Percentiles rank a stretch among this genome's conserved stretches.
Evolutionary conservation across 2,888 invertebrate genomes (phyloP).

Genomic region (Platynereis dumerilii): DNA sequence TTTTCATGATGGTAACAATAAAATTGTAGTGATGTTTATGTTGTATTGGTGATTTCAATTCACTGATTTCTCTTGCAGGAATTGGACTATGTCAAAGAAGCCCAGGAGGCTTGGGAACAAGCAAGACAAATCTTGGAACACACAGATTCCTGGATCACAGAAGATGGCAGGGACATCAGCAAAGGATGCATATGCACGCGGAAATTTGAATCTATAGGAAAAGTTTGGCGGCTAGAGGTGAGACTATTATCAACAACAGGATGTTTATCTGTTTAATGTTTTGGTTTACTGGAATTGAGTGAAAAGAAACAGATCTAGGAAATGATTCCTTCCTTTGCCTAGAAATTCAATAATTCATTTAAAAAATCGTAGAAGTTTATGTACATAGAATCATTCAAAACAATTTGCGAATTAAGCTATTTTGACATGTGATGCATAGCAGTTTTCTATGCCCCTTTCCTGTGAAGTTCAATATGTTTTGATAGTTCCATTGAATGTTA

Average conservation of each 20-base stretch:
- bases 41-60: no score
- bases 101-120: constrained; percentile 20
- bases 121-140: constrained; percentile 4
- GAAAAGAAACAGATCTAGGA: no score
- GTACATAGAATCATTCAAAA: no score
- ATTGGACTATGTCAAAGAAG: constrained; percentile 1
- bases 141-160: constrained; percentile 10
- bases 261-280: background rate
- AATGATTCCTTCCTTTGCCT: background rate
- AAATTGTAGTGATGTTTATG: no score
- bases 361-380: no score
- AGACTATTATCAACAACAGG: background rate
- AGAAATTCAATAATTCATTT: background rate
- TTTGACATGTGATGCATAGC: no score
- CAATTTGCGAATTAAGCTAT: no score
- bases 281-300: no score
- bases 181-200: constrained; percentile 15
- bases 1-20: no score
- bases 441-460: no score
- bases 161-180: background rate
- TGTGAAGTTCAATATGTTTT: no score
- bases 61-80: constrained; percentile 4
- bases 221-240: constrained; percentile 20
- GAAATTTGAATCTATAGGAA: constrained; percentile 16
- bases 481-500: no score